Conservation (phyloP, 2,797 vertebrate genomes). For the Tympanoctomys barrerae region DNA sequence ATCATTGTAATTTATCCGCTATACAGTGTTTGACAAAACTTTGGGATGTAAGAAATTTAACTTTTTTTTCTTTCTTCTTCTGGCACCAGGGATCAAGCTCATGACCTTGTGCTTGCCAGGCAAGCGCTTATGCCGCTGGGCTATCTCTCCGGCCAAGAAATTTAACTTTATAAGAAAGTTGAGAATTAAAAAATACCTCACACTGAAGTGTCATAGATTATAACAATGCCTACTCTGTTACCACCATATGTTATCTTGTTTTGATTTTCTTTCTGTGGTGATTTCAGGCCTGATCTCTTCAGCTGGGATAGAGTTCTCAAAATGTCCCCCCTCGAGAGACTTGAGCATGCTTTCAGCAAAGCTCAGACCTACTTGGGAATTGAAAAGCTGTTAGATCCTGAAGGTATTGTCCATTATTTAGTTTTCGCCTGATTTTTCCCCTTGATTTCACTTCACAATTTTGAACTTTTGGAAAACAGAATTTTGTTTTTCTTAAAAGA, state of each 20-base stretch:
- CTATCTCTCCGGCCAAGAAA: background rate
- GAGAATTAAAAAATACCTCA: background rate
- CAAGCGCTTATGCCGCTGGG: too few species aligned
- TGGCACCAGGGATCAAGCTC: too few species aligned
- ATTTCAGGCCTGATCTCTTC: slow-evolving; percentile 93
- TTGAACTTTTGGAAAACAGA: background rate
- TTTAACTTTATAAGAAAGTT: background rate
- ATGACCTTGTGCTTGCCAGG: too few species aligned
- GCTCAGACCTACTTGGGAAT: slow-evolving; percentile 95
- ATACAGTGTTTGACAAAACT: background rate
- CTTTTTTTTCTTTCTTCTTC: too few species aligned
- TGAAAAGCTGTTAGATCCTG: slow-evolving; percentile 96
- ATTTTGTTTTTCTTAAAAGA: background rate
- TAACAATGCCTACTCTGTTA: background rate
- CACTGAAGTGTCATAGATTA: background rate
- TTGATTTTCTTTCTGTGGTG: slow-evolving; percentile 42
- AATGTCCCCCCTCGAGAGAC: slow-evolving; percentile 92
- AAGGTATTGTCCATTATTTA: slow-evolving; percentile 90
- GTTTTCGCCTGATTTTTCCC: background rate
- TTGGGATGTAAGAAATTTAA: slow-evolving; percentile 24
- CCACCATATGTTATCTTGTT: background rate
- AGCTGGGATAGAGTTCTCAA: slow-evolving; percentile 93
- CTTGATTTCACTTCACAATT: slow-evolving; percentile 58
- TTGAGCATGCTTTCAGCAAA: slow-evolving; percentile 95
- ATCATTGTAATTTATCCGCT: slow-evolving; percentile 35